Percentiles rank a stretch among this genome's conserved stretches.
Evolutionary conservation across 2,797 vertebrate species (phyloP).

Genomic region (Typhlichthys subterraneus): DNA sequence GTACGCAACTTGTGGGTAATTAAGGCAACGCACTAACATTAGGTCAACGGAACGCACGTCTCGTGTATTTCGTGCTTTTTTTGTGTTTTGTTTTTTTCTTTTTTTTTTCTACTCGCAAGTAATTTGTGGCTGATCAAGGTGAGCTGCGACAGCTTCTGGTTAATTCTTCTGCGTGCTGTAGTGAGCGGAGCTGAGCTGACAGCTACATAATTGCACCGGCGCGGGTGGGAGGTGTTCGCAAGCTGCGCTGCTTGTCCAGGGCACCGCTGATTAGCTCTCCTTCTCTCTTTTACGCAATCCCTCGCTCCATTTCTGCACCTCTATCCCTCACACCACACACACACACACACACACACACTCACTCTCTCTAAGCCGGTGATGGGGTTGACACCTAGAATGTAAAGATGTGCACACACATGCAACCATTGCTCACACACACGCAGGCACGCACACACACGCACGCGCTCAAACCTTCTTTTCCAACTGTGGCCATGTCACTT

Average conservation of each 20-base stretch:
- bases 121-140: constrained; percentile 40
- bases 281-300: constrained; percentile 26
- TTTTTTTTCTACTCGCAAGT: constrained; percentile 13
- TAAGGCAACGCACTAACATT: constrained; percentile 25
- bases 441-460: constrained; percentile 17
- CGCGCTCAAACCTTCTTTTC: constrained; percentile 9
- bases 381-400: constrained; percentile 53
- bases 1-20: background rate
- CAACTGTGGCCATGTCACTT: constrained; percentile 18
- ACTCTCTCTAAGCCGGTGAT: constrained; percentile 40
- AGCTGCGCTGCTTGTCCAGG: constrained; percentile 34
- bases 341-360: background rate
- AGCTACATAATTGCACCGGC: constrained; percentile 54
- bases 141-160: constrained; percentile 45
- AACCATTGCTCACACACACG: constrained; percentile 24
- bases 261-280: constrained; percentile 36
- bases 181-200: constrained; percentile 45
- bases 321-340: constrained; percentile 24
- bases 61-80: background rate
- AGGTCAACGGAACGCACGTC: too few species aligned
- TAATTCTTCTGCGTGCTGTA: constrained; percentile 40
- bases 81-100: background rate
- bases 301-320: constrained; percentile 23
- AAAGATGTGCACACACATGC: constrained; percentile 6
- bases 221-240: constrained; percentile 47